Conservation (phyloP, 2,888 invertebrate genomes). For the Bursaphelenchus okinawaensis region DNA sequence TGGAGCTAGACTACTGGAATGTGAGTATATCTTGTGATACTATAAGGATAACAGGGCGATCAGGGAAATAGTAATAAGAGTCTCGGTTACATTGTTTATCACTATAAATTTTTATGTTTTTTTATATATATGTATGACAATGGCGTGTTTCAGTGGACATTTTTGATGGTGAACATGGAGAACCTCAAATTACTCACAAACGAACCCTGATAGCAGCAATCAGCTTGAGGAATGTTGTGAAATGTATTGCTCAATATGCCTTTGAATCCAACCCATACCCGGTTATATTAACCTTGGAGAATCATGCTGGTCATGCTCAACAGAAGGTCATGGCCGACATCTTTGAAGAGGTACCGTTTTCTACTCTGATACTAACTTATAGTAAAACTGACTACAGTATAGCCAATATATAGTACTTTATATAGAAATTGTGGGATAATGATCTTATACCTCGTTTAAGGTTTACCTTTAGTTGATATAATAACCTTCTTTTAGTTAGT, state of each 20-base stretch:
- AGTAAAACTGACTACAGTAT: too few species aligned
- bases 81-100: neutral
- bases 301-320: slow-evolving; percentile 61
- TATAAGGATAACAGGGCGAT: too few species aligned
- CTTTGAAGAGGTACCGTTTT: slow-evolving; percentile 55
- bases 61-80: too few species aligned
- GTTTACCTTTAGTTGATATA: too few species aligned
- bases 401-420: slow-evolving; percentile 1
- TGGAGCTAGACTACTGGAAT: slow-evolving; percentile 66
- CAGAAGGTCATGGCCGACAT: slow-evolving; percentile 59
- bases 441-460: too few species aligned
- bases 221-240: slow-evolving; percentile 56
- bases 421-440: neutral
- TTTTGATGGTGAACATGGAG: slow-evolving; percentile 65
- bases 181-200: slow-evolving; percentile 66
- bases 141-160: slow-evolving; percentile 63
- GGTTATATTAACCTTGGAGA: slow-evolving; percentile 63
- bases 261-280: slow-evolving; percentile 60
- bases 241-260: slow-evolving; percentile 58
- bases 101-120: neutral
- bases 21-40: slow-evolving; percentile 60
- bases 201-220: slow-evolving; percentile 60
- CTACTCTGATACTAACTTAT: too few species aligned
- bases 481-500: too few species aligned
- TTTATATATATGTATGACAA: neutral